phyloP scores from a whole-genome alignment of 2,113 vertebrate species.

The Tylochromis polylepis region DNA sequence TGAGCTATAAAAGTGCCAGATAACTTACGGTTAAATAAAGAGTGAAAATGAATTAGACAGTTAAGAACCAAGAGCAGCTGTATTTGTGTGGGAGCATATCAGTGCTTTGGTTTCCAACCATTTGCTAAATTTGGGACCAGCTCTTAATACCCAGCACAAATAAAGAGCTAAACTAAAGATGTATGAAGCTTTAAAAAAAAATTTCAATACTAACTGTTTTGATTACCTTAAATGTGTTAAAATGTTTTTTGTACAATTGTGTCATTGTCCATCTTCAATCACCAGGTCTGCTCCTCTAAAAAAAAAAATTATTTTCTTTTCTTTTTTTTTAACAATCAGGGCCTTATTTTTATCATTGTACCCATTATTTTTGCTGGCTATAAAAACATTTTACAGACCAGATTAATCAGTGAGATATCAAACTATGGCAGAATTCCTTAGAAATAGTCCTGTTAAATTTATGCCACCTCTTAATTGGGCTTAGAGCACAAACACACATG shows the following conservation, averaged over 20 bases:
- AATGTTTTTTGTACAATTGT: neutral
- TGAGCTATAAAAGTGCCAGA: slow-evolving; percentile 27
- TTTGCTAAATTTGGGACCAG: neutral
- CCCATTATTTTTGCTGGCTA: neutral
- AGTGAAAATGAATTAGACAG: slow-evolving; percentile 11
- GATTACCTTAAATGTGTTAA: neutral
- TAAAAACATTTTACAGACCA: slow-evolving; percentile 9
- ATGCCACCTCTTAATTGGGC: slow-evolving; percentile 11
- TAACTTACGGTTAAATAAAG: slow-evolving; percentile 17
- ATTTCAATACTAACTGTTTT: neutral
- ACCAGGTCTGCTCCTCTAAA: neutral
- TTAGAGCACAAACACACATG: neutral
- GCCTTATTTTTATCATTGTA: neutral
- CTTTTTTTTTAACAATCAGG: neutral
- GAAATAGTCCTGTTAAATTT: slow-evolving; percentile 16
- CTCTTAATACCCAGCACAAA: neutral
- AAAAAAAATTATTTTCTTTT: no score
- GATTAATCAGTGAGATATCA: neutral
- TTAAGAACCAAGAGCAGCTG: neutral
- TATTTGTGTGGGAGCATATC: neutral
- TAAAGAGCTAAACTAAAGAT: neutral
- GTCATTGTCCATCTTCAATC: neutral
- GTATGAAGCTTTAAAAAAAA: neutral
- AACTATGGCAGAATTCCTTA: neutral
- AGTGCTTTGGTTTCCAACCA: neutral